Conservation (phyloP, 2,888 invertebrate genomes). For the Phalangium opilio region DNA sequence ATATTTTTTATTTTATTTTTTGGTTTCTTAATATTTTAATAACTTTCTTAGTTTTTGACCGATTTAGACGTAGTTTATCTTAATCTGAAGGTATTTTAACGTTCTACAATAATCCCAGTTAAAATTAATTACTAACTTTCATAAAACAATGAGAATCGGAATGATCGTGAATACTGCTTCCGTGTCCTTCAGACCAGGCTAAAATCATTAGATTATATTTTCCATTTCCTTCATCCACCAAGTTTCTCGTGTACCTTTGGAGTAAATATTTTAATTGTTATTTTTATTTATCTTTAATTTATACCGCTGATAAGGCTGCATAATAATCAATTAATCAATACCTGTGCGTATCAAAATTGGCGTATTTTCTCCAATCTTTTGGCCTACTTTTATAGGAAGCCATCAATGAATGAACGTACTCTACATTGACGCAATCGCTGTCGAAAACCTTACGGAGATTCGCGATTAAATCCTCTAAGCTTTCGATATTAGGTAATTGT, state of each 20-base stretch:
- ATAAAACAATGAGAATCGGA: constrained; percentile 93
- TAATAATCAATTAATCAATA: constrained; percentile 37
- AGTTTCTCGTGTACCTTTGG: constrained; percentile 91
- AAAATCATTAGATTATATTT: constrained; percentile 92
- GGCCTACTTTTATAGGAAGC: constrained; percentile 67
- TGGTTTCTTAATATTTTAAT: no score
- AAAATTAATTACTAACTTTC: constrained; percentile 40
- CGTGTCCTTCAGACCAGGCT: constrained; percentile 96
- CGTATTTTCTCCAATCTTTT: constrained; percentile 81
- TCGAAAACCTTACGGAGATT: constrained; percentile 62
- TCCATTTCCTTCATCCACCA: constrained; percentile 90
- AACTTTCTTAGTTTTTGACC: no score
- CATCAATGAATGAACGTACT: constrained; percentile 69
- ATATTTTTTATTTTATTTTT: no score
- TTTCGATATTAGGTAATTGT: constrained; percentile 1
- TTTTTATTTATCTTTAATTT: no score
- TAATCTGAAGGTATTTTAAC: no score
- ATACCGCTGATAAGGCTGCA: no score
- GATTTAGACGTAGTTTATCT: no score
- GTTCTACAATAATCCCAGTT: no score
- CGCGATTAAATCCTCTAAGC: constrained; percentile 28
- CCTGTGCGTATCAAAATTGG: constrained; percentile 85
- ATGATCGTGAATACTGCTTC: constrained; percentile 91
- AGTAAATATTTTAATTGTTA: no score
- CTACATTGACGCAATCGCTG: constrained; percentile 68